Percentiles rank a stretch among this genome's conserved stretches.
phyloP scores from a whole-genome alignment of 53 echinoderm and acorn worm genomes.

The Arbacia lixula region DNA sequence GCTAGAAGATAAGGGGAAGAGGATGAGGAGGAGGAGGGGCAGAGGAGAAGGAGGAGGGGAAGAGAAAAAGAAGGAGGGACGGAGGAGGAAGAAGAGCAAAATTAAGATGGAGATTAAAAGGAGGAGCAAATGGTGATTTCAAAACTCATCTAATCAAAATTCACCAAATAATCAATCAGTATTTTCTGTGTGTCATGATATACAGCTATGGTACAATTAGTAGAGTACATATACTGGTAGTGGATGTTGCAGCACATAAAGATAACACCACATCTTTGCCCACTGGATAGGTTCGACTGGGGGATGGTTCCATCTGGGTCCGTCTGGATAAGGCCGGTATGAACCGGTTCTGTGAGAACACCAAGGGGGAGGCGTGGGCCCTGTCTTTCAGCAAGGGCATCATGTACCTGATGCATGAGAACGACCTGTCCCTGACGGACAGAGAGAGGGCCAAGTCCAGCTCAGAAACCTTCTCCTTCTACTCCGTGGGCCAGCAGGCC shows the following conservation, averaged over 20 bases:
- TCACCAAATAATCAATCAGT: too few species aligned
- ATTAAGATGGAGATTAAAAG: too few species aligned
- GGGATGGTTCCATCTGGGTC: constrained; percentile 87
- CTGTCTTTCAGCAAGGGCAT: constrained; percentile 75
- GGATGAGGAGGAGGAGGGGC: not conserved
- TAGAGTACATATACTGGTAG: too few species aligned
- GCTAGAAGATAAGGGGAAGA: not conserved
- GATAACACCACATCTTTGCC: too few species aligned
- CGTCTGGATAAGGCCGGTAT: constrained; percentile 92
- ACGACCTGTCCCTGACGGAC: constrained; percentile 61
- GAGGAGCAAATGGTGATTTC: too few species aligned
- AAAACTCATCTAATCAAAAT: too few species aligned
- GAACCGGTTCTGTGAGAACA: constrained; percentile 95
- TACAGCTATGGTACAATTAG: too few species aligned
- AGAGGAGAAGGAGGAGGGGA: too few species aligned
- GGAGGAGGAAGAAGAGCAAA: too few species aligned
- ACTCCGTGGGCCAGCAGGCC: constrained; percentile 42
- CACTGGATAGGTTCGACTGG: constrained; percentile 17
- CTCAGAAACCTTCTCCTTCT: constrained; percentile 53
- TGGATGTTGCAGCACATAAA: too few species aligned
- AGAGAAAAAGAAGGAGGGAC: too few species aligned
- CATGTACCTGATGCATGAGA: constrained; percentile 76
- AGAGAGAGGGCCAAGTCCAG: constrained; percentile 63
- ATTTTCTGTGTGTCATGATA: too few species aligned
- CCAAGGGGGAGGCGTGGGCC: constrained; percentile 94